These are phyloP conservation scores for Polyergus mexicanus DNA, from an alignment of 1,140 invertebrate species.

Conservation along the genomic window DNA sequence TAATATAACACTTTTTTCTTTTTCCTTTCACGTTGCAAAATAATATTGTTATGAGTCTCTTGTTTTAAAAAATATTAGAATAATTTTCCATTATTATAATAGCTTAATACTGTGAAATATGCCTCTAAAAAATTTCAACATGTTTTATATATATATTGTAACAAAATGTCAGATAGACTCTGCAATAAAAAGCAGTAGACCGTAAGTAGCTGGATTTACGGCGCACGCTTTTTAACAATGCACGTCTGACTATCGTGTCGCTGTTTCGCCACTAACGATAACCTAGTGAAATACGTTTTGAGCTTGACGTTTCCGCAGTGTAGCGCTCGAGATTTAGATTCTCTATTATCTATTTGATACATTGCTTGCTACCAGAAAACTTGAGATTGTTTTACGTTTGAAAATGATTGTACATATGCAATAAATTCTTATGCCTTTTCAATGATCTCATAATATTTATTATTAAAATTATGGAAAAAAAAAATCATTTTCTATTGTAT, in stretches of 20 bases:
- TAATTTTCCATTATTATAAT: neutral
- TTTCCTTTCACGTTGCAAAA: neutral
- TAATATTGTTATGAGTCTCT: neutral
- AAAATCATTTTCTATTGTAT: neutral
- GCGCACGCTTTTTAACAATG: constrained; percentile 72
- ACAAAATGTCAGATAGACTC: constrained; percentile 37
- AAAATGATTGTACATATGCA: constrained; percentile 10
- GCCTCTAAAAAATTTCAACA: constrained; percentile 13
- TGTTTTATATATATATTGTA: constrained; percentile 40
- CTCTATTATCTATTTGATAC: constrained; percentile 73
- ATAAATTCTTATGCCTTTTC: neutral
- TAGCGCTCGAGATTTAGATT: constrained; percentile 65
- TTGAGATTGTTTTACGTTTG: constrained; percentile 57
- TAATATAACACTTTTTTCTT: neutral
- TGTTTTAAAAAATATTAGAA: constrained; percentile 7
- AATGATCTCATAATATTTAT: neutral
- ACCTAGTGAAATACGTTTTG: constrained; percentile 74
- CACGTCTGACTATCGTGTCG: constrained; percentile 65
- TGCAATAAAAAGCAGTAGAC: constrained; percentile 30
- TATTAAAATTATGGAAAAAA: neutral
- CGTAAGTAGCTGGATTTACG: constrained; percentile 70
- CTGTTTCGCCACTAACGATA: constrained; percentile 72
- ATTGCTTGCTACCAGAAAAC: constrained; percentile 53
- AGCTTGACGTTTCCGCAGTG: constrained; percentile 61
- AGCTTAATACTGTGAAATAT: neutral